Base-by-base conservation (phyloP, 2,797 vertebrate species). In the Liparis tanakae region DNA sequence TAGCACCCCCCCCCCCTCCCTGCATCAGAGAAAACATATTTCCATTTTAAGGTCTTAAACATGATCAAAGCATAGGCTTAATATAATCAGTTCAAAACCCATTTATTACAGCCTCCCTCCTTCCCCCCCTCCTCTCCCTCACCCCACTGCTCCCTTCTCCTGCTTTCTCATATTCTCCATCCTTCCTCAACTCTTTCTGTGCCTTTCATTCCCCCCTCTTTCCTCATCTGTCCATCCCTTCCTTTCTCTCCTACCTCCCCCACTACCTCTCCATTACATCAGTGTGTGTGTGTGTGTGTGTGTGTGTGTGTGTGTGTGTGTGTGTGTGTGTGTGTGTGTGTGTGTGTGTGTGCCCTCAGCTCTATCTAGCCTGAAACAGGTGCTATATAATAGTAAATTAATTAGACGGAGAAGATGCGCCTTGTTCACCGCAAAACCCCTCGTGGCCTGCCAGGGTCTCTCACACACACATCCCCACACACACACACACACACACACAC, bases 381-480 rank as follows among this genome's bases (percentile, higher is more conserved):
- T 99, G 98, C 96, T 96, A 96, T 96, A 95, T 91, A 90, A 97
- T 96, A 95, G 96, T 97, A 99, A 98, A 99, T 99, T 99, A 98
- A 99, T 99, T 99, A 98, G 97, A 96, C 95, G 94, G 95, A 94
- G 95, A 95, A 96, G 96, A 96, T 96, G 96, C 95, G 96, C 96
- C 96, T 97, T 97, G 96, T 97, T 97, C 96, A 95, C 93, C 89
- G 93, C 95, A 95, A 87, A 87, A 94, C 94, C 92, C 89, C 95
- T 95, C 92, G 96, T 95, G 95, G 96, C 95, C 93, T 94, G 94
- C 93, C 94, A 95, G 95, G 95, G 95, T 96, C 96, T 68, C 70
- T 51, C 79, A 48, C 69, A 46, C 64, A 57, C 78, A 70, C 61
- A 56, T 65, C 65, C 65, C 44, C 41, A 62, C 60, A 58, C 65